Percentiles rank a stretch among this genome's conserved stretches.
Conservation (phyloP, 2,113 vertebrate genomes). For the Emberiza fucata region DNA sequence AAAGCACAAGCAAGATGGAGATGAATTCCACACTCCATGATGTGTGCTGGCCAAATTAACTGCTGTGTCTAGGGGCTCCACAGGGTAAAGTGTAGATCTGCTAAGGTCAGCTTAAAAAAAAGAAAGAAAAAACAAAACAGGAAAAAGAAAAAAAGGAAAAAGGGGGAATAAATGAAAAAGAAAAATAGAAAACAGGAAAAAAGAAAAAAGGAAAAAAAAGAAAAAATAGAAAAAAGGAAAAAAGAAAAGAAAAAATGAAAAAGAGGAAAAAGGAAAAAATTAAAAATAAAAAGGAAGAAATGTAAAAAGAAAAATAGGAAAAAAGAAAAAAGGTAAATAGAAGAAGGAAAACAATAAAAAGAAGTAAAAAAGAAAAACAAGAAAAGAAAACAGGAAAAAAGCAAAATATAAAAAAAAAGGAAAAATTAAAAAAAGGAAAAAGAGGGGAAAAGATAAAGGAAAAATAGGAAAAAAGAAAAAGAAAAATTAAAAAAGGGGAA, state of each 20-base stretch:
- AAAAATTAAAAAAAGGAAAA: accelerated
- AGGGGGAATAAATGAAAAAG: background rate
- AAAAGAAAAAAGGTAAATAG: background rate
- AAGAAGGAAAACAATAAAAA: background rate
- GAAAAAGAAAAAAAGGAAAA: background rate
- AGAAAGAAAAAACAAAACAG: too few species aligned
- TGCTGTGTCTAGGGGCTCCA: background rate
- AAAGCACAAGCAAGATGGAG: background rate
- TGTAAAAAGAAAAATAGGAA: background rate
- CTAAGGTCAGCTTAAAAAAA: background rate
- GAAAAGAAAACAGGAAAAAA: too few species aligned
- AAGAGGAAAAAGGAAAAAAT: background rate
- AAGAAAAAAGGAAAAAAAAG: background rate
- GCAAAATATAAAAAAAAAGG: too few species aligned
- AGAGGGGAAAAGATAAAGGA: background rate
- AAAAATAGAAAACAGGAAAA: background rate
- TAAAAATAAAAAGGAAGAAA: background rate
- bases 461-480: background rate
- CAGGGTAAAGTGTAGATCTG: background rate
- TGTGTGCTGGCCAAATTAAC: background rate
- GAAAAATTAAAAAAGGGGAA: accelerated
- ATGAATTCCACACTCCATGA: accelerated
- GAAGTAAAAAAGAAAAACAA: background rate
- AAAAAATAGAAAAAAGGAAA: background rate
- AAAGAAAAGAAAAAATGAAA: background rate